These are phyloP conservation scores for Acipenser ruthenus DNA, from an alignment of 2,797 vertebrate species.

Conservation along the genomic window DNA sequence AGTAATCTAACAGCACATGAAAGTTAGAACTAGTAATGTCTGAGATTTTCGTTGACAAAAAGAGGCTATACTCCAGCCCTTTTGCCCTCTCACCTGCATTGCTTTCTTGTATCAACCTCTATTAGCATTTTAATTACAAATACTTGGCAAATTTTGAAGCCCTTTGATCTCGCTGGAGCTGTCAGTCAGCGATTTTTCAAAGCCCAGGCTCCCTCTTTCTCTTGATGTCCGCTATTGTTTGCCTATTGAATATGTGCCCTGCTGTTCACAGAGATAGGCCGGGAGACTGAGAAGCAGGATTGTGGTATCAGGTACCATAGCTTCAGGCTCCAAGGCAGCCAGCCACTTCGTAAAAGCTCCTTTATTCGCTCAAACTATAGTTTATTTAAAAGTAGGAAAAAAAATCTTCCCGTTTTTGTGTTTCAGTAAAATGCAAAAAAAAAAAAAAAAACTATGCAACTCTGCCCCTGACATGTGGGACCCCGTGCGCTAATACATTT, in stretches of 20 bases:
- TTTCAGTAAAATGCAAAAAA: not conserved
- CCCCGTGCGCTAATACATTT: constrained; percentile 47
- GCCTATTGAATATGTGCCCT: constrained; percentile 48
- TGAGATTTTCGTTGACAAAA: not conserved
- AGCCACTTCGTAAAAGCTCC: constrained; percentile 53
- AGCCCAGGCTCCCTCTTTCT: constrained; percentile 37
- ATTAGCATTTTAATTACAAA: constrained; percentile 57
- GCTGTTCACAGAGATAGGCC: constrained; percentile 52
- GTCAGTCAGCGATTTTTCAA: constrained; percentile 64
- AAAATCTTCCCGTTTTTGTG: not conserved
- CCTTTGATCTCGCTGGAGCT: constrained; percentile 57
- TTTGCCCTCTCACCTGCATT: constrained; percentile 23
- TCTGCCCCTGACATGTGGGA: constrained; percentile 28
- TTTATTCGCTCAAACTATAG: constrained; percentile 54
- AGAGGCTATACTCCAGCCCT: constrained; percentile 20
- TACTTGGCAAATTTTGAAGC: constrained; percentile 47
- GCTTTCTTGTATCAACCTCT: constrained; percentile 48
- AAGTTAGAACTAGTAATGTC: not conserved
- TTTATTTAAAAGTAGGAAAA: constrained; percentile 19
- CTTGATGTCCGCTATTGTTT: constrained; percentile 61
- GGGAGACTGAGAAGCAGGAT: constrained; percentile 40
- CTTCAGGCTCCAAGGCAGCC: constrained; percentile 52
- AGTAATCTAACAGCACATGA: not conserved
- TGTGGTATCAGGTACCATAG: constrained; percentile 61
- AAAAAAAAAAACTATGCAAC: constrained; percentile 35